Conservation (phyloP, 2,797 vertebrate species). For the Kryptopterus vitreolus region DNA sequence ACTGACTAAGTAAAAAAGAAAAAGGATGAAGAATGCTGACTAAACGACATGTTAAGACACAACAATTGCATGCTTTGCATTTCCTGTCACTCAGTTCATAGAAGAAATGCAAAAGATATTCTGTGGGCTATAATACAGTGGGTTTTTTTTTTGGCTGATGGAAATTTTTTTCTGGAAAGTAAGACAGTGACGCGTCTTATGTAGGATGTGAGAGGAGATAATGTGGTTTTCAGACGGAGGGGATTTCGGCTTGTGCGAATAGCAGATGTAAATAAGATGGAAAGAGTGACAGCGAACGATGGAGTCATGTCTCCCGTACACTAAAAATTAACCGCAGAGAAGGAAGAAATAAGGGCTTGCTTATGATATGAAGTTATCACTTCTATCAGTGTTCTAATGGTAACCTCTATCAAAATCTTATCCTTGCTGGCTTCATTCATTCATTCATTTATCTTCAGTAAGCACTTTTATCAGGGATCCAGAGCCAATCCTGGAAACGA, state of each 20-base stretch:
- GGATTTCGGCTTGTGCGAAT: not conserved
- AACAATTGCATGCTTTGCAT: not conserved
- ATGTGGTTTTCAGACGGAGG: conserved; percentile 10
- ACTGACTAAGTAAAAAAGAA: not conserved
- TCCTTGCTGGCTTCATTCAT: not conserved
- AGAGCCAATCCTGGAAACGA: not conserved
- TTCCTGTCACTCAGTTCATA: not conserved
- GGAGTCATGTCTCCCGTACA: conserved; percentile 33
- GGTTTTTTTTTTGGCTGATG: not conserved
- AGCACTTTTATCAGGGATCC: not conserved
- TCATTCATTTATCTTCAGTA: not conserved
- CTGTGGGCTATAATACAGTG: not conserved
- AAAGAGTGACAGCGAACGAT: conserved; percentile 25
- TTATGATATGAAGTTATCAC: not conserved
- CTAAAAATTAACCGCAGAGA: conserved; percentile 25
- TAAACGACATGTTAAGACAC: not conserved
- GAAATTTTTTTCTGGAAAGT: conserved; percentile 12
- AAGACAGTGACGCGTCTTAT: not conserved
- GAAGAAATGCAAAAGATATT: not conserved
- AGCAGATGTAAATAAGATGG: conserved; percentile 32
- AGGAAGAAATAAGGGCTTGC: not conserved
- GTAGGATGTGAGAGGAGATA: not conserved
- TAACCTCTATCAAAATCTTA: not conserved
- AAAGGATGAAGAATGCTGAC: not conserved
- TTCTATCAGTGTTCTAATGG: too few species aligned